Conservation (phyloP, 2,797 vertebrate genomes). For the Danio tinwini region DNA sequence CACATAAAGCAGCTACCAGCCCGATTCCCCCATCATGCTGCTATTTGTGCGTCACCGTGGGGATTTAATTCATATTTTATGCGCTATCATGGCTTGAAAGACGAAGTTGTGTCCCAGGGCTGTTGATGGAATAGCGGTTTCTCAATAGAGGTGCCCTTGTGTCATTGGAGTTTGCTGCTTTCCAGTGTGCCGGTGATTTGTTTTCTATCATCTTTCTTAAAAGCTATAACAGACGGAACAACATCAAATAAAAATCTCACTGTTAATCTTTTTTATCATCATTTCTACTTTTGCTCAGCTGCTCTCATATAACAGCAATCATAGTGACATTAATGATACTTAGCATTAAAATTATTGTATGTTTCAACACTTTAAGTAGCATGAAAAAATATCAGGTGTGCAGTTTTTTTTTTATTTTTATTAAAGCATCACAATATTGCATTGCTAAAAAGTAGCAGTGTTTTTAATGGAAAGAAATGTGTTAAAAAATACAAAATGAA, state of each 20-base stretch:
- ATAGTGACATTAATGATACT: constrained; percentile 35
- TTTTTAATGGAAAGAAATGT: no score
- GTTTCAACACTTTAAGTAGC: constrained; percentile 61
- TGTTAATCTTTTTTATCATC: constrained; percentile 12
- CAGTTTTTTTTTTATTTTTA: constrained; percentile 54
- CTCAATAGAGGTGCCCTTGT: constrained; percentile 52
- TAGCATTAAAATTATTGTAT: no score
- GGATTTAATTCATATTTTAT: constrained; percentile 76
- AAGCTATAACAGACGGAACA: constrained; percentile 68
- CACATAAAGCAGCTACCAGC: constrained; percentile 57
- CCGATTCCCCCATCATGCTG: constrained; percentile 58
- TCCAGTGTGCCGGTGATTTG: constrained; percentile 39
- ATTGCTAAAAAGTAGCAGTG: no score
- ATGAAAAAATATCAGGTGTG: constrained; percentile 71
- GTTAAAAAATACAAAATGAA: no score
- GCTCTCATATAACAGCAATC: constrained; percentile 33
- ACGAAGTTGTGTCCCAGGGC: constrained; percentile 32
- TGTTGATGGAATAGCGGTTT: constrained; percentile 67
- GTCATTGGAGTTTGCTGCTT: constrained; percentile 49
- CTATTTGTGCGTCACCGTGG: constrained; percentile 50
- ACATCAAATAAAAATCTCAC: constrained; percentile 6
- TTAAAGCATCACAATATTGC: no score
- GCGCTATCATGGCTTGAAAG: constrained; percentile 72
- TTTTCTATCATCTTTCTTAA: constrained; percentile 64
- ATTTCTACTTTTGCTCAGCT: constrained; percentile 37